Percentiles rank a stretch among this genome's conserved stretches.
phyloP scores from a whole-genome alignment of 2,113 vertebrate species.

The Mirza zaza region DNA sequence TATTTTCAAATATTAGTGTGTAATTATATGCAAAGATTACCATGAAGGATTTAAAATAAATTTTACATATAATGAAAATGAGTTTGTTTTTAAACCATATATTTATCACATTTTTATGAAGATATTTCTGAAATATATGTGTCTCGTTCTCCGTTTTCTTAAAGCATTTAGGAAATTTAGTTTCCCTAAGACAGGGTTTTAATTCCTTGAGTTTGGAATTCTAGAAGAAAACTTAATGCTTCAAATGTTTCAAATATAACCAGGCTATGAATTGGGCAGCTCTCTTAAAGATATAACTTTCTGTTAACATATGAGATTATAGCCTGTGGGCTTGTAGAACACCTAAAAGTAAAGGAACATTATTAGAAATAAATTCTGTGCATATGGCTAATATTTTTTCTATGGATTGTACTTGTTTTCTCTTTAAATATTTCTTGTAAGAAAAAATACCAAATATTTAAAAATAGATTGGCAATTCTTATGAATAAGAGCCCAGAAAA shows the following conservation, averaged over 20 bases:
- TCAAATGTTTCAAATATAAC: neutral
- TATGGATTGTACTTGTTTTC: neutral
- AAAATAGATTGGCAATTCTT: slow-evolving; percentile 19
- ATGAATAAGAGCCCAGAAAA: neutral
- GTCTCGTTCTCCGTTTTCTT: neutral
- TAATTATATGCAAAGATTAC: neutral
- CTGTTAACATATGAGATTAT: neutral
- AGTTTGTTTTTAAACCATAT: slow-evolving; percentile 1
- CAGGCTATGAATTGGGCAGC: neutral
- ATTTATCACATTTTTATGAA: neutral
- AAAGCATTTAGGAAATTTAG: neutral
- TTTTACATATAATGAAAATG: neutral
- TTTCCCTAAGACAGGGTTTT: neutral
- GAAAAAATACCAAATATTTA: neutral
- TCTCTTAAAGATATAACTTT: neutral
- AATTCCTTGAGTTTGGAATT: neutral
- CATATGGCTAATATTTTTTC: neutral
- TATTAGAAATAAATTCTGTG: neutral
- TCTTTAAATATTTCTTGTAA: neutral
- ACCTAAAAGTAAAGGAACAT: neutral
- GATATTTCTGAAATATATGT: neutral
- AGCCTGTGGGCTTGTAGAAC: neutral
- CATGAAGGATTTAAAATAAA: neutral
- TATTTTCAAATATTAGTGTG: neutral
- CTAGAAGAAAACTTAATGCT: neutral